Conservation (phyloP, 2,113 vertebrate species). For the Mirza zaza region DNA sequence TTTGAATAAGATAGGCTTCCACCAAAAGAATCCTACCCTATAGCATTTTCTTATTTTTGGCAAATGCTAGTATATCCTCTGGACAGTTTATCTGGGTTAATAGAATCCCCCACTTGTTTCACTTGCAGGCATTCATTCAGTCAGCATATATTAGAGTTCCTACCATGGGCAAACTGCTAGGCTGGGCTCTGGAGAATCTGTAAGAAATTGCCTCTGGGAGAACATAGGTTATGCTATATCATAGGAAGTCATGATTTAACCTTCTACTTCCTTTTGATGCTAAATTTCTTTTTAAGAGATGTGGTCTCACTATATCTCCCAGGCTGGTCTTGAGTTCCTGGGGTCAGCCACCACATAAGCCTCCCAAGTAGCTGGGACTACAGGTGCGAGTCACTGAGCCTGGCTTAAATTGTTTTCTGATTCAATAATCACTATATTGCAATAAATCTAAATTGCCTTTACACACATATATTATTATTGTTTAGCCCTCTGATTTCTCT, state of each 20-base stretch:
- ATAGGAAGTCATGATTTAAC: neutral
- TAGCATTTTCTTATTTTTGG: neutral
- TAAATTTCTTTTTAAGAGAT: neutral
- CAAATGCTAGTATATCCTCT: neutral
- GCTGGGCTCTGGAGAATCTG: neutral
- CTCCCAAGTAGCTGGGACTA: too few relatives aligned
- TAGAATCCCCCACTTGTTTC: neutral
- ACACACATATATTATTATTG: neutral
- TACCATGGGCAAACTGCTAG: neutral
- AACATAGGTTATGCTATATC: neutral
- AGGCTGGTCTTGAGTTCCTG: too few relatives aligned
- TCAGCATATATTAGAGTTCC: neutral
- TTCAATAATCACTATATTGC: neutral
- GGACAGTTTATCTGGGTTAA: neutral
- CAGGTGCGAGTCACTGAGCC: too few relatives aligned
- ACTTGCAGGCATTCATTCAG: neutral
- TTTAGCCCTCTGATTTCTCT: neutral
- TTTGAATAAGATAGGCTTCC: conserved; percentile 28
- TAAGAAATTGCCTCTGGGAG: neutral
- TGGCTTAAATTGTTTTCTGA: neutral
- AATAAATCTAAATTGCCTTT: neutral
- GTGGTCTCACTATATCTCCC: too few relatives aligned
- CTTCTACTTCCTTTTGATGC: neutral
- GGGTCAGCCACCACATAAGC: too few relatives aligned
- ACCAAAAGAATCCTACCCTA: neutral